phyloP scores from a whole-genome alignment of 2,113 vertebrate genomes.

The Campylorhamphus procurvoides region DNA sequence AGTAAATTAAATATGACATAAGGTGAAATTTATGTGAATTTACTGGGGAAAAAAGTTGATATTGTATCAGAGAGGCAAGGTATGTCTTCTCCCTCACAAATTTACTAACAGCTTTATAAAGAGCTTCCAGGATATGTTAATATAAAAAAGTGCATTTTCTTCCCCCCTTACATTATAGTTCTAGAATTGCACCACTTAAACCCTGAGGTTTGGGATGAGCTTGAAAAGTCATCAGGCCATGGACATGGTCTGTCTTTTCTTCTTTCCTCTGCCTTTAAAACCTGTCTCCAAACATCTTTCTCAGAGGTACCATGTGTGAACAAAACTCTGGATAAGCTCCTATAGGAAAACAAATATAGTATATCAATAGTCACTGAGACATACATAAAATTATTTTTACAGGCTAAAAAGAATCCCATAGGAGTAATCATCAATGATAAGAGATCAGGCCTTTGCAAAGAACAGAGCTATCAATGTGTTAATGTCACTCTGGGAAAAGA shows the following conservation, averaged over 20 bases:
- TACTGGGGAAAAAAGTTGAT: neutral
- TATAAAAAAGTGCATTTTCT: neutral
- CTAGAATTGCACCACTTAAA: neutral
- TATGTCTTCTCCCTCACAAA: neutral
- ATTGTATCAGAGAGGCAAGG: neutral
- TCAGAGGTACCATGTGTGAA: neutral
- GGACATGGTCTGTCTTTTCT: neutral
- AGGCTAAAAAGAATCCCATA: neutral
- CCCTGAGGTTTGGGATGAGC: neutral
- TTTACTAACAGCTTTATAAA: neutral
- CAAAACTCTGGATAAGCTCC: neutral
- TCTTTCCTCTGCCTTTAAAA: neutral
- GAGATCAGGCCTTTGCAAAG: neutral
- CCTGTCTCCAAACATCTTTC: neutral
- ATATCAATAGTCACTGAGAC: neutral
- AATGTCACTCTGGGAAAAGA: neutral
- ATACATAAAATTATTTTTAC: neutral
- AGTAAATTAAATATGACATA: neutral
- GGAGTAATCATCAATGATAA: neutral
- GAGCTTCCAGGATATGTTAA: accelerated
- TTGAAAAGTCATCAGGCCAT: neutral
- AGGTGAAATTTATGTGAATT: neutral
- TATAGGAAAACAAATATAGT: neutral
- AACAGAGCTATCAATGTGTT: neutral
- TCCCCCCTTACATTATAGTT: neutral